Base-by-base conservation (phyloP, 2,113 vertebrate species). In the Arenaria interpres region DNA sequence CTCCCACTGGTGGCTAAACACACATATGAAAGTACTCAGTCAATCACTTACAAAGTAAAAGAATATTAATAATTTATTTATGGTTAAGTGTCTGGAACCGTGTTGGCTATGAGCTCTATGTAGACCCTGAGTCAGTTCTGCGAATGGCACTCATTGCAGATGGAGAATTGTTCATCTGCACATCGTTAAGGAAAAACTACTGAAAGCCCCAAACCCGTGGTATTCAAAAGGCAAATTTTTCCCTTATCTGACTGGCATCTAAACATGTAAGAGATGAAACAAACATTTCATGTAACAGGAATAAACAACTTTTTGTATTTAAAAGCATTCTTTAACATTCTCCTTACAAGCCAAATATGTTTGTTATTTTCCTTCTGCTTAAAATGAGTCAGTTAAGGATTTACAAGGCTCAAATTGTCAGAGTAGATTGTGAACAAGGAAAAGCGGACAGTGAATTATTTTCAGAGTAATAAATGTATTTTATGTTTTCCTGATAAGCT, bases 381-480 rank as follows among this genome's bases (percentile, higher is more conserved):
- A 73, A 96, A 76, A 14, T 86, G 89, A 95, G 33, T 96, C 68
- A 94, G 84, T 92, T 85, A 90, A 97, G 78, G 46, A 84, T 91
- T 95, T 46, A 88, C n/a, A 94, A 80, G 45, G 69, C 67, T 85
- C 69, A 80, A 74, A 53, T 83, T 33, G 2, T 88, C 63, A 94
- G 21, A 95, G 68, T 89, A 79, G 25, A 48, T 50, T 76, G 19
- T 69, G 45, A 86, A 69, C 76, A 60, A 92, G 53, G 21, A 79
- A 93, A 94, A 83, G 23, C 50, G 94, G 41, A 73, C 27, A 50
- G 12, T 50, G 45, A 71, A 53, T 71, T 94, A 7, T 91, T 91
- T 83, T 57, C 54, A 78, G 74, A 54, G 14, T 81, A 68, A 71
- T 48, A 83, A 90, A 62, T 72, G 43, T 6, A 48, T 78, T 74